These are phyloP conservation scores for Rhorus exstirpatorius DNA, from an alignment of 2,888 invertebrate genomes.

Conservation along the genomic window DNA sequence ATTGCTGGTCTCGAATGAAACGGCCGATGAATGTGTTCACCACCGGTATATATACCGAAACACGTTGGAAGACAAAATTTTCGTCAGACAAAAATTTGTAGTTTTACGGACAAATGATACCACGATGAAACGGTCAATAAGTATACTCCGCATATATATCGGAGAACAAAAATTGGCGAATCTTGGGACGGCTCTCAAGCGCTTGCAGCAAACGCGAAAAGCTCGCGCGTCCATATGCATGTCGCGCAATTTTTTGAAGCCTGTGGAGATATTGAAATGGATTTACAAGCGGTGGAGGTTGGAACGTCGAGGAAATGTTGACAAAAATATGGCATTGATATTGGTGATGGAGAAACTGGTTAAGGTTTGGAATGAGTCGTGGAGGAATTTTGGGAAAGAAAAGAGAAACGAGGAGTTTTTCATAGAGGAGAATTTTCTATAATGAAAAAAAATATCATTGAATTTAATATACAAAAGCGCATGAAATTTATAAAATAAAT, in stretches of 20 bases:
- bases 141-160: too few species aligned
- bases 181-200: too few species aligned
- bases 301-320: background rate
- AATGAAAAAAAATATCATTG: too few species aligned
- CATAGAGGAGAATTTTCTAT: constrained; percentile 13
- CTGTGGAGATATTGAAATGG: background rate
- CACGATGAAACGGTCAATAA: too few species aligned
- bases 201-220: too few species aligned
- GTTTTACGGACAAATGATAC: too few species aligned
- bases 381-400: background rate
- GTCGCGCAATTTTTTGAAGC: too few species aligned
- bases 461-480: too few species aligned
- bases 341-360: background rate
- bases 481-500: too few species aligned
- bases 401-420: background rate
- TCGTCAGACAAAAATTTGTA: constrained; percentile 37
- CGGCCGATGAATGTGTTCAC: constrained; percentile 40
- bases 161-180: too few species aligned
- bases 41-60: background rate
- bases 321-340: too few species aligned
- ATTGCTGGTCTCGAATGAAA: constrained; percentile 67
- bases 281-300: background rate
- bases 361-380: background rate
- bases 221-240: too few species aligned
- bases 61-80: constrained; percentile 39